phyloP scores from a whole-genome alignment of 53 echinoderm and acorn worm genomes.

The Antedon mediterranea region DNA sequence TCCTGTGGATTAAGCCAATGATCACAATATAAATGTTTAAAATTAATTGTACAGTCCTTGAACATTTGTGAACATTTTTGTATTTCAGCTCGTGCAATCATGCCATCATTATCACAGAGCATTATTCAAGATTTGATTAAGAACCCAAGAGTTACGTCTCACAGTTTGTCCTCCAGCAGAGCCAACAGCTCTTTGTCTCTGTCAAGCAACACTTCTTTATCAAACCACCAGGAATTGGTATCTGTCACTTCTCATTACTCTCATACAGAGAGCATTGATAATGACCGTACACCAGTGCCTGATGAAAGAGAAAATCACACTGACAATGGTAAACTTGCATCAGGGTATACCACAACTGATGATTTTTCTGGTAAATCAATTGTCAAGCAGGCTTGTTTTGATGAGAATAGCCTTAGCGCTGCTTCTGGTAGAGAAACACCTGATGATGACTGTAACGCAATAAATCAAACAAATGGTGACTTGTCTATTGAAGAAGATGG shows the following conservation, averaged over 20 bases:
- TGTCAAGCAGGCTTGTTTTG: no score
- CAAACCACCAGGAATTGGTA: neutral
- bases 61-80: no score
- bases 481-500: neutral
- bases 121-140: constrained; percentile 69
- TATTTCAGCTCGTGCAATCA: neutral
- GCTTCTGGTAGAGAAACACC: neutral
- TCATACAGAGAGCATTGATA: neutral
- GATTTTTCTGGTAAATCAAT: neutral
- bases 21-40: no score
- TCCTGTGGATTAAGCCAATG: no score
- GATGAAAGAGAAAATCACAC: neutral
- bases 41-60: no score
- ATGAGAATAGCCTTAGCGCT: neutral
- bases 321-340: neutral
- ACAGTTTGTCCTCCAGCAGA: constrained; percentile 6
- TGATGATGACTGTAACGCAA: no score
- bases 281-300: neutral
- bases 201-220: neutral
- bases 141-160: constrained; percentile 72
- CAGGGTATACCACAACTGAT: neutral
- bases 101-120: constrained; percentile 27
- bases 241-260: neutral
- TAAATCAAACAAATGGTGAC: no score
- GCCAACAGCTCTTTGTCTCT: neutral